These are phyloP conservation scores for Oreonectes daqikongensis DNA, from an alignment of 2,797 vertebrate species.

Conservation along the genomic window DNA sequence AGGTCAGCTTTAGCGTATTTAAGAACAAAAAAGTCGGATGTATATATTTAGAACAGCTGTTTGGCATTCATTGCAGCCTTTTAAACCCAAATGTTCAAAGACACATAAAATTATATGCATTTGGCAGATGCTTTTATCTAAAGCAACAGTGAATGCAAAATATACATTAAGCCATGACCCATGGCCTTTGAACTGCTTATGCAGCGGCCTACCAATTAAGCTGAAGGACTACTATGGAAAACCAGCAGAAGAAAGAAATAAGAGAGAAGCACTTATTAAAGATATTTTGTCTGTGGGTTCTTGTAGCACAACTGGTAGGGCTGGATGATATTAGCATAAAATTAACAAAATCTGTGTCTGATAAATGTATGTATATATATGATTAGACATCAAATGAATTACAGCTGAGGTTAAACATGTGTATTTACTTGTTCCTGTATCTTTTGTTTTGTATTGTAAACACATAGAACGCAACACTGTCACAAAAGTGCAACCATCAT, in stretches of 20 bases:
- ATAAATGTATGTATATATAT: background rate
- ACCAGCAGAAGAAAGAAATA: too few species aligned
- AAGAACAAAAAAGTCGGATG: background rate
- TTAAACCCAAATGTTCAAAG: background rate
- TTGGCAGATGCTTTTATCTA: too few species aligned
- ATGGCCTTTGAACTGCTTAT: too few species aligned
- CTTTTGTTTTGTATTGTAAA: background rate
- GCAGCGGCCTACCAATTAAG: too few species aligned
- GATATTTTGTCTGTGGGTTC: background rate
- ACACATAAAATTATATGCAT: background rate
- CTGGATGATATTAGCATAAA: too few species aligned
- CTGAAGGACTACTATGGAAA: too few species aligned
- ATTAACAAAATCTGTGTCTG: too few species aligned
- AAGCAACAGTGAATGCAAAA: too few species aligned
- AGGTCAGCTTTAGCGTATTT: constrained; percentile 1
- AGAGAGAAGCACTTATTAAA: too few species aligned
- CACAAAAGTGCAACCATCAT: constrained; percentile 5
- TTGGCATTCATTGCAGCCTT: background rate
- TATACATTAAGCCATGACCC: too few species aligned
- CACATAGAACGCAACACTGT: constrained; percentile 8
- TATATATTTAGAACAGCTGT: constrained; percentile 13
- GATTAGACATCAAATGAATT: background rate
- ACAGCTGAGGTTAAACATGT: constrained; percentile 1
- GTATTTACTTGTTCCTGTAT: background rate
- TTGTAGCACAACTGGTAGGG: background rate